A percentile compares a stretch with the other conserved stretches of the same genome.
Evolutionary conservation across 2,797 vertebrate species (phyloP).

Genomic region (Tamandua tetradactyla): DNA sequence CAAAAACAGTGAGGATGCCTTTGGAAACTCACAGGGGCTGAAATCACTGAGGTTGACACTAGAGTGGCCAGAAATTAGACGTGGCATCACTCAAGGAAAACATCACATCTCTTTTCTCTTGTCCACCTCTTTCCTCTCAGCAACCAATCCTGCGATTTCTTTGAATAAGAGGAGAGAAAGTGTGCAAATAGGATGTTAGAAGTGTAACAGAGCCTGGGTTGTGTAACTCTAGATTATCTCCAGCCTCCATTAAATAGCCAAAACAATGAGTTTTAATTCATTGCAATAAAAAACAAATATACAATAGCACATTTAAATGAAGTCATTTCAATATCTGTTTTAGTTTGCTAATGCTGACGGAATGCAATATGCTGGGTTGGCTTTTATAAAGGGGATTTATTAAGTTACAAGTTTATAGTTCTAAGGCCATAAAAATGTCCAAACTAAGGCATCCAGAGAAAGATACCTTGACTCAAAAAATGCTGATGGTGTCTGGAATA

Average conservation of each 20-base stretch:
- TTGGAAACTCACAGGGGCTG: not conserved
- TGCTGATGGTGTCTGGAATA: no score
- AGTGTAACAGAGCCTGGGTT: not conserved
- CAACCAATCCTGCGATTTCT: not conserved
- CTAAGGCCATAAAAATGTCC: no score
- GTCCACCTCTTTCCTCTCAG: not conserved
- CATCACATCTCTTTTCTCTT: not conserved
- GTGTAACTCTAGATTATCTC: not conserved
- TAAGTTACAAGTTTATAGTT: no score
- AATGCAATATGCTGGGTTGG: no score
- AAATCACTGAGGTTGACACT: not conserved
- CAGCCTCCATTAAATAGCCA: not conserved
- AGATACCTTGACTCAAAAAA: no score
- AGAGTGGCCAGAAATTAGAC: not conserved
- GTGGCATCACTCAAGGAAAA: not conserved
- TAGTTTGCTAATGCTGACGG: no score
- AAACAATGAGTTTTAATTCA: not conserved
- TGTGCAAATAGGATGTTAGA: not conserved
- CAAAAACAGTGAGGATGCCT: not conserved
- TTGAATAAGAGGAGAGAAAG: conserved; percentile 6
- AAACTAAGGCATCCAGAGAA: no score
- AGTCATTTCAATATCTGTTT: conserved; percentile 13
- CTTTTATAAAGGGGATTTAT: no score
- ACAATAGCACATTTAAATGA: not conserved
- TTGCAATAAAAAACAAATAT: not conserved